Evolutionary conservation across 2,113 vertebrate genomes (phyloP).

Genomic region (Rhegmatorhina hoffmannsi): DNA sequence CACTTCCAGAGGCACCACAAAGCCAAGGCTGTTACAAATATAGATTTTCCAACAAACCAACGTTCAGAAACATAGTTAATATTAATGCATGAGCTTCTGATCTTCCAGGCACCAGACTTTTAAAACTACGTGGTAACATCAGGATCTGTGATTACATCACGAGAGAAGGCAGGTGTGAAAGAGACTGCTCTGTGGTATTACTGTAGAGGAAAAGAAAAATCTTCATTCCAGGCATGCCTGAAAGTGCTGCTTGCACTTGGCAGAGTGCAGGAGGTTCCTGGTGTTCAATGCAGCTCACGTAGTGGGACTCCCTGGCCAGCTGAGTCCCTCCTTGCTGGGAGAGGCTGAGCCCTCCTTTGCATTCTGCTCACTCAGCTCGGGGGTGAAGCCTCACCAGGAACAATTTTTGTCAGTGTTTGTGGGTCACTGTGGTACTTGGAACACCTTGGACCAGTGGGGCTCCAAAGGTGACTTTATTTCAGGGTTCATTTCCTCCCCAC

Average conservation of each 20-base stretch:
- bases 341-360: neutral
- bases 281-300: neutral
- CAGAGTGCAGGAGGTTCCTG: neutral
- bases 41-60: neutral
- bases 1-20: neutral
- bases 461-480: neutral
- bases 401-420: neutral
- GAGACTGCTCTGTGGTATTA: neutral
- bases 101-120: neutral
- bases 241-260: neutral
- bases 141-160: neutral
- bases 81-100: neutral
- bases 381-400: neutral
- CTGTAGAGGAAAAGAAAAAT: neutral
- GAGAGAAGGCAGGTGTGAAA: neutral
- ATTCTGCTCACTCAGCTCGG: neutral
- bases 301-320: accelerated
- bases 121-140: neutral
- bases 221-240: neutral
- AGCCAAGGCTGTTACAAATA: neutral
- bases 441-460: neutral
- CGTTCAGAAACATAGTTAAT: neutral
- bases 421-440: neutral
- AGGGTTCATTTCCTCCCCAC: neutral
- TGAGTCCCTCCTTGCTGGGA: neutral